These are phyloP conservation scores for Epinephelus malabaricus DNA, from an alignment of 2,797 vertebrate genomes.

Conservation along the genomic window DNA sequence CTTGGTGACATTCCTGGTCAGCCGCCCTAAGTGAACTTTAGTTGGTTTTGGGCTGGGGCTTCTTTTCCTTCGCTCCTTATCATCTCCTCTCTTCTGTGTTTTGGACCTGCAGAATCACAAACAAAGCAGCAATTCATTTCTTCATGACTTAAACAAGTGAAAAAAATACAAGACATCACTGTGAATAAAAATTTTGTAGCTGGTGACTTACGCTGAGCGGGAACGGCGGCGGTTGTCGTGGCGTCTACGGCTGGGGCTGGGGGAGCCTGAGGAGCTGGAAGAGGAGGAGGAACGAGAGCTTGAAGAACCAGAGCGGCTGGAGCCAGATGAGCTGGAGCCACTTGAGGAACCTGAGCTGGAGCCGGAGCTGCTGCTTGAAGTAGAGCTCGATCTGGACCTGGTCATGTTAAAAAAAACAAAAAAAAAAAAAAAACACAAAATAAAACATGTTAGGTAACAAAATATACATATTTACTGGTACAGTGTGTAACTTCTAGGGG, in stretches of 20 bases:
- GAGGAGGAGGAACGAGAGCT: constrained; percentile 96
- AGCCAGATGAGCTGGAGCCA: constrained; percentile 96
- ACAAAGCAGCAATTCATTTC: neutral
- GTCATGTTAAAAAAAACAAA: constrained; percentile 12
- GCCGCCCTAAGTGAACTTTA: constrained; percentile 94
- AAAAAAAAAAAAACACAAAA: constrained; percentile 9
- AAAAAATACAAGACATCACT: neutral
- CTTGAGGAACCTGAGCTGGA: constrained; percentile 97
- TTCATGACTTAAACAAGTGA: neutral
- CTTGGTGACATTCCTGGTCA: constrained; percentile 98
- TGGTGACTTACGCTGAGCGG: constrained; percentile 90
- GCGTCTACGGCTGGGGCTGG: constrained; percentile 92
- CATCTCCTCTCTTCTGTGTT: constrained; percentile 94
- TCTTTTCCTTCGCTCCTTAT: constrained; percentile 94
- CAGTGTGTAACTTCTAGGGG: too few relatives aligned
- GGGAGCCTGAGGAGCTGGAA: constrained; percentile 95
- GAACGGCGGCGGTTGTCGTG: constrained; percentile 96
- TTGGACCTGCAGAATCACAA: constrained; percentile 87
- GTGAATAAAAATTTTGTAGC: too few relatives aligned
- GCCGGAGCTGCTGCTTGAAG: constrained; percentile 96
- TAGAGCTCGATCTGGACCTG: constrained; percentile 91
- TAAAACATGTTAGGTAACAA: neutral
- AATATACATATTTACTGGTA: neutral
- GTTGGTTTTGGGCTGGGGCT: constrained; percentile 96
- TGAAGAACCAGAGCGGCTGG: constrained; percentile 95